Percentiles rank a stretch among this genome's conserved stretches.
These are phyloP conservation scores for Lanistes nyassanus DNA, from an alignment of 1,140 invertebrate genomes.

Conservation along the genomic window DNA sequence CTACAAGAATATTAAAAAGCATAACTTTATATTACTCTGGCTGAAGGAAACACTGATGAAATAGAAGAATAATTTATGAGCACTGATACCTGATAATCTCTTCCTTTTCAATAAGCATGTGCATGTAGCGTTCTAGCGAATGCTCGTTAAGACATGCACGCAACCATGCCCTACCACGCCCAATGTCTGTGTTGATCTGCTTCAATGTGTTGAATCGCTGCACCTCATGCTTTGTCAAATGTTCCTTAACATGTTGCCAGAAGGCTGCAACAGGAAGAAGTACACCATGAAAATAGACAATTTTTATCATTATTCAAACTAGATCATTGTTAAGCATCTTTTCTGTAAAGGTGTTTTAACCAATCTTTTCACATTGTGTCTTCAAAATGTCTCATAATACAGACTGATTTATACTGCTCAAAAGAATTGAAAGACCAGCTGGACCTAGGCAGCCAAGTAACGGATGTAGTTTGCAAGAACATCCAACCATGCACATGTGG, in stretches of 20 bases:
- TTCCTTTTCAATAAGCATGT: slow-evolving; percentile 77
- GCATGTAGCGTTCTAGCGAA: slow-evolving; percentile 85
- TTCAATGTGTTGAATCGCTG: slow-evolving; percentile 84
- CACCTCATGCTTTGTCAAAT: slow-evolving; percentile 86
- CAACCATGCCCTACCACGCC: slow-evolving; percentile 85
- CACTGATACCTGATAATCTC: slow-evolving; percentile 69
- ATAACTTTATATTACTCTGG: too few relatives aligned
- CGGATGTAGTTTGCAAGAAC: too few relatives aligned
- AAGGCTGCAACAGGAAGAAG: slow-evolving; percentile 49
- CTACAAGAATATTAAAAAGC: too few relatives aligned
- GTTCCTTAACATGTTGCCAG: slow-evolving; percentile 69
- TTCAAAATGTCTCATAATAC: too few relatives aligned
- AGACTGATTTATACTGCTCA: too few relatives aligned
- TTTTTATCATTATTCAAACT: not conserved
- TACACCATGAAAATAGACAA: not conserved
- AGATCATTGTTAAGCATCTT: not conserved
- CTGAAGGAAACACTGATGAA: not conserved
- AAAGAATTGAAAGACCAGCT: too few relatives aligned
- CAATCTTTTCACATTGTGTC: too few relatives aligned
- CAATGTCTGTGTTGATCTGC: slow-evolving; percentile 83
- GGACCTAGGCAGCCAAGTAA: too few relatives aligned
- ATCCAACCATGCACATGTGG: too few relatives aligned
- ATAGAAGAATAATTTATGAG: not conserved
- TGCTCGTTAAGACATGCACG: slow-evolving; percentile 87
- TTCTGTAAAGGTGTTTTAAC: not conserved